Percentiles rank a stretch among this genome's conserved stretches.
phyloP scores from a whole-genome alignment of 2,113 vertebrate species.

The Opisthocomus hoazin region DNA sequence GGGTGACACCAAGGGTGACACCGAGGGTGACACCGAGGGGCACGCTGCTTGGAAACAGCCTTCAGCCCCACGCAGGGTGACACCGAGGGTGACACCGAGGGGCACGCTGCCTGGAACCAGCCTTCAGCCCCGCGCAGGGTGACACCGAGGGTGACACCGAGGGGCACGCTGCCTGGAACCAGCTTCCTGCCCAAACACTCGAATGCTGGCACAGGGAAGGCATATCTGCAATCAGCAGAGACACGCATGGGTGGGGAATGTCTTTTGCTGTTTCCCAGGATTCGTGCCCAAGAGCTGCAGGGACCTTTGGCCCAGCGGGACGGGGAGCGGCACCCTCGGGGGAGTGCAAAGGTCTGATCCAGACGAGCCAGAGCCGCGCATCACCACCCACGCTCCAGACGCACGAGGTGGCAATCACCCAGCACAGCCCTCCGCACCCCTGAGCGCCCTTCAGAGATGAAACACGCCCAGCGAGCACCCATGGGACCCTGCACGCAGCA shows the following conservation, averaged over 20 bases:
- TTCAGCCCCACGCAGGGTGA: too few species aligned
- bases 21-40: too few species aligned
- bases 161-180: neutral
- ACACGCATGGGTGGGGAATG: neutral
- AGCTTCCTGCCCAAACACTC: neutral
- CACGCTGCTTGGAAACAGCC: too few species aligned
- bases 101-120: too few species aligned
- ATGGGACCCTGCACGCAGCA: accelerated
- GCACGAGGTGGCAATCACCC: neutral
- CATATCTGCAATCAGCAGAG: neutral
- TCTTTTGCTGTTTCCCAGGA: neutral
- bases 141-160: neutral
- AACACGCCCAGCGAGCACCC: neutral
- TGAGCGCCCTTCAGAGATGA: neutral
- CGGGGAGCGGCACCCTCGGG: neutral
- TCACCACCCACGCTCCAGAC: neutral
- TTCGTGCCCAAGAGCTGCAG: neutral
- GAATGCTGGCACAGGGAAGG: neutral
- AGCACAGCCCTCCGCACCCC: neutral
- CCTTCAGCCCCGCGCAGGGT: too few species aligned
- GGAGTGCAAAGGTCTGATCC: neutral
- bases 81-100: too few species aligned
- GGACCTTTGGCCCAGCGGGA: neutral
- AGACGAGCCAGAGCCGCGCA: neutral
- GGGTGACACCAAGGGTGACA: too few species aligned